Evolutionary conservation across 2,113 vertebrate species (phyloP).

Genomic region (Pseudonaja textilis): DNA sequence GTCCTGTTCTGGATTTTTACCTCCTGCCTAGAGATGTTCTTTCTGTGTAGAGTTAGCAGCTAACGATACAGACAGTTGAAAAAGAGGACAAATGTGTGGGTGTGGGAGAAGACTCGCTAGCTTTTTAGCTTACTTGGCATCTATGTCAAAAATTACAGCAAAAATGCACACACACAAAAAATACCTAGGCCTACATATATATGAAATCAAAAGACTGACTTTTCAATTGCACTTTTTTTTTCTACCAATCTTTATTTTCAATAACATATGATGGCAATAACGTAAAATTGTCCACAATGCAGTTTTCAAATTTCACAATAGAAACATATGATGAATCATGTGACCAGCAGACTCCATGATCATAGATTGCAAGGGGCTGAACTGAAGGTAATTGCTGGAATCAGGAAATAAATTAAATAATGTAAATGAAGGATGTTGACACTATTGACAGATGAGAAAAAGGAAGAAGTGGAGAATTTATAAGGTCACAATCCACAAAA

Average conservation of each 20-base stretch:
- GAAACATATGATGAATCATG: background rate
- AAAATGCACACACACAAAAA: background rate
- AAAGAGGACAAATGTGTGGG: background rate
- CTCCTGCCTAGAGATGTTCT: background rate
- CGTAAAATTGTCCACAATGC: background rate
- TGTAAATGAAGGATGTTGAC: background rate
- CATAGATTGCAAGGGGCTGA: background rate
- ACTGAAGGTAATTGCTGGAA: background rate
- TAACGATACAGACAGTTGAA: background rate
- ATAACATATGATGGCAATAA: background rate
- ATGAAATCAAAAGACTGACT: background rate
- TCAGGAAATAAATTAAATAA: background rate
- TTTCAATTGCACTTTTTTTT: background rate
- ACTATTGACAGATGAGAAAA: background rate
- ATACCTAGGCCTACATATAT: background rate
- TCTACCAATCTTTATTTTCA: background rate
- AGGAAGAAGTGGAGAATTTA: background rate
- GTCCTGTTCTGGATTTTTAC: background rate
- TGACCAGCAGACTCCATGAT: background rate
- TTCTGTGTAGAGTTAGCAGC: background rate
- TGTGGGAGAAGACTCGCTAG: background rate
- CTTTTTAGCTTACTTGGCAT: background rate
- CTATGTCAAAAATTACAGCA: background rate
- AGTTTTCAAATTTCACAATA: background rate
- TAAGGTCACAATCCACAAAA: background rate